Conservation (phyloP, 2,888 invertebrate species). For the Muschampia plurimacula region DNA sequence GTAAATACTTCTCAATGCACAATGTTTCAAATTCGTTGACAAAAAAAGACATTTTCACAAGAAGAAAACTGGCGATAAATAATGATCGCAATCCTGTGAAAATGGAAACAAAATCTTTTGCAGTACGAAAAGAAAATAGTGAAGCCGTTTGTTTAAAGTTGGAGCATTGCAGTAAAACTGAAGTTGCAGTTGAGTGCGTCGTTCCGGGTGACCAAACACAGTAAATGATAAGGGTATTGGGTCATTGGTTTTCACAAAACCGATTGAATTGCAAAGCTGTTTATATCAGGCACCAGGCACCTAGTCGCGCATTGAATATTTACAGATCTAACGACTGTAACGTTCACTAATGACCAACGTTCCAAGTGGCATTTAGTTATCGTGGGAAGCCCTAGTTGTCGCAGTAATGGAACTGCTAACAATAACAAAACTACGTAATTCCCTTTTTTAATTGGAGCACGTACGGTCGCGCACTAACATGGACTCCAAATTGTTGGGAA, state of each 20-base stretch:
- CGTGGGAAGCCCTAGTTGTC: constrained; percentile 62
- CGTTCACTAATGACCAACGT: constrained; percentile 61
- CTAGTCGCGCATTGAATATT: constrained; percentile 67
- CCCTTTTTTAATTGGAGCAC: constrained; percentile 42
- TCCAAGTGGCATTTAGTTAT: constrained; percentile 64
- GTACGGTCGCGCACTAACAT: not conserved
- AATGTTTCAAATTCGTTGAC: not conserved
- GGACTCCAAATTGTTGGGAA: not conserved
- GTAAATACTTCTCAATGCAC: not conserved
- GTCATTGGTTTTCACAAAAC: constrained; percentile 67
- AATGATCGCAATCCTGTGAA: constrained; percentile 32
- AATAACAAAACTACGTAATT: constrained; percentile 39
- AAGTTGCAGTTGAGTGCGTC: constrained; percentile 45
- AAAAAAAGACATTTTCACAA: constrained; percentile 6
- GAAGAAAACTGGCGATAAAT: constrained; percentile 16
- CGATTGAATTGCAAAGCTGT: constrained; percentile 77
- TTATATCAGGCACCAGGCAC: constrained; percentile 39
- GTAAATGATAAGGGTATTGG: constrained; percentile 53
- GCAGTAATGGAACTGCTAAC: constrained; percentile 34
- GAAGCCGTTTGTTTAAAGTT: constrained; percentile 44
- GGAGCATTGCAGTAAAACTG: constrained; percentile 42
- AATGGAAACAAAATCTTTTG: constrained; percentile 36
- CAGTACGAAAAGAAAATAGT: constrained; percentile 32
- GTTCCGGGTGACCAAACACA: constrained; percentile 48
- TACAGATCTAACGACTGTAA: constrained; percentile 67